Evolutionary conservation across 2,113 vertebrate genomes (phyloP).

Genomic region (Fukomys damarensis): DNA sequence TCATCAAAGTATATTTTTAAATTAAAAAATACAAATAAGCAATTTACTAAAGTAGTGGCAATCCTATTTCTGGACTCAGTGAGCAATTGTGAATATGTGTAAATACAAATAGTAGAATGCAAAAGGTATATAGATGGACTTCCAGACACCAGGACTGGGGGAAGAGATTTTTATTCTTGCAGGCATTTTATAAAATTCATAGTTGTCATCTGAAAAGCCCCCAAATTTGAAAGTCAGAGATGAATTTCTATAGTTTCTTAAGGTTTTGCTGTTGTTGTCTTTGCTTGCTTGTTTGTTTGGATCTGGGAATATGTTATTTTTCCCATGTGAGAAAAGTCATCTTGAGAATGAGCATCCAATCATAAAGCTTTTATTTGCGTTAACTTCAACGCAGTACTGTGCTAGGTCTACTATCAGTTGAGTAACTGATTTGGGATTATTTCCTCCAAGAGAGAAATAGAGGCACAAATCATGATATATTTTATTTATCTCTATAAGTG

Average conservation of each 20-base stretch:
- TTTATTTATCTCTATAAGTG: conserved; percentile 27
- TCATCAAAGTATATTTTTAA: not conserved
- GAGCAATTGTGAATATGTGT: not conserved
- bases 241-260: not conserved
- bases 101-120: not conserved
- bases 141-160: not conserved
- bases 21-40: not conserved
- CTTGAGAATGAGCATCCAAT: not conserved
- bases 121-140: not conserved
- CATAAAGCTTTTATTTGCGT: not conserved
- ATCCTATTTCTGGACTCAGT: not conserved
- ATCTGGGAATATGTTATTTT: not conserved
- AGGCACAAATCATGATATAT: not conserved
- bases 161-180: not conserved
- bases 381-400: not conserved
- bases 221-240: not conserved
- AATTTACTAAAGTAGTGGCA: not conserved
- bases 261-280: not conserved
- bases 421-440: not conserved
- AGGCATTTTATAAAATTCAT: not conserved
- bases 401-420: not conserved
- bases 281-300: not conserved
- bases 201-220: not conserved
- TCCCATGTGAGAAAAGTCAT: not conserved
- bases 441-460: not conserved